Percentiles rank a stretch among this genome's conserved stretches.
Conservation (phyloP, 2,888 invertebrate genomes). For the Phania funesta region DNA sequence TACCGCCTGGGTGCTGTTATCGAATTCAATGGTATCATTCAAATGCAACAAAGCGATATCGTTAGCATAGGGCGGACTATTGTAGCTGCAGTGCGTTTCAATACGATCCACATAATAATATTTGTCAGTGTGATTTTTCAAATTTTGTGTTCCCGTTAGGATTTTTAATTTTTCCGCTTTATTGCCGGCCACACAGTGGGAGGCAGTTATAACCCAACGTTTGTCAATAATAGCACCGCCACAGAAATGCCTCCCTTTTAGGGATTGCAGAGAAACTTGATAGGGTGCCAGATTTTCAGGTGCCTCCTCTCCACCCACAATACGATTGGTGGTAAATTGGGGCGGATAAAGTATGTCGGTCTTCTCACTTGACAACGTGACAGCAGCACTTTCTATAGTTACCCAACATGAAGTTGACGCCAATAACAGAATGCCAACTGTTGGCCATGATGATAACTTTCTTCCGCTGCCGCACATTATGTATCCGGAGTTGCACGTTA, state of each 20-base stretch:
- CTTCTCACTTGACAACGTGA: neutral
- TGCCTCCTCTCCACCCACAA: conserved; percentile 77
- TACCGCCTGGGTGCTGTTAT: conserved; percentile 82
- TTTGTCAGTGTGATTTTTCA: conserved; percentile 71
- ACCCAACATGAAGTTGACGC: neutral
- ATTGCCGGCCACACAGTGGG: conserved; percentile 76
- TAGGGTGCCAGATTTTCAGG: conserved; percentile 76
- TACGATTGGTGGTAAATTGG: conserved; percentile 71
- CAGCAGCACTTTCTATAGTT: neutral
- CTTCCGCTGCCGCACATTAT: conserved; percentile 45
- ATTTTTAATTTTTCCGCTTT: conserved; percentile 71
- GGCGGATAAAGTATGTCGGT: conserved; percentile 72
- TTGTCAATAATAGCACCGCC: conserved; percentile 78
- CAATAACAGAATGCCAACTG: conserved; percentile 25
- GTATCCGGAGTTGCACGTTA: conserved; percentile 45
- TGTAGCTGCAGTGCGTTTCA: conserved; percentile 74
- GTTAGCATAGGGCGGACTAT: conserved; percentile 79
- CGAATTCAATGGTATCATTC: conserved; percentile 81
- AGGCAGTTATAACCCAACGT: conserved; percentile 77
- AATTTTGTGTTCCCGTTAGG: conserved; percentile 75
- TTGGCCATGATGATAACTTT: conserved; percentile 30
- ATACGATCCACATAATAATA: conserved; percentile 74
- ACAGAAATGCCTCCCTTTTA: conserved; percentile 74
- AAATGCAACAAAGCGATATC: conserved; percentile 87
- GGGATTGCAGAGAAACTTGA: conserved; percentile 77